A percentile compares a stretch with the other conserved stretches of the same genome.
phyloP scores from a whole-genome alignment of 2,113 vertebrate species.

The Ochotona princeps region DNA sequence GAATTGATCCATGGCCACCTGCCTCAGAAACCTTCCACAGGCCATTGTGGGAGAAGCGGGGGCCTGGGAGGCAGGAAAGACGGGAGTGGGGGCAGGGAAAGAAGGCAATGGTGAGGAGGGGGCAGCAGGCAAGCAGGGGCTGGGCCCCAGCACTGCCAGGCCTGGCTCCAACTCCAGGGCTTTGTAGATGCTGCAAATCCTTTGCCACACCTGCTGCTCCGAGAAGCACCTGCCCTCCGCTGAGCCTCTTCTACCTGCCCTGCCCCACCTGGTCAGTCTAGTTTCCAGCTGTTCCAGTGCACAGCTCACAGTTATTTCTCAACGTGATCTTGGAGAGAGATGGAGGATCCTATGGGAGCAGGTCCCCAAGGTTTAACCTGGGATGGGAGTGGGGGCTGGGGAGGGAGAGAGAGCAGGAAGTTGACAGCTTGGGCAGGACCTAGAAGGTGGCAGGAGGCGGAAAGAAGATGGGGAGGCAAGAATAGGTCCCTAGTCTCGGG shows the following conservation, averaged over 20 bases:
- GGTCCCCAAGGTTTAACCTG: neutral
- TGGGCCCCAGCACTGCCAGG: fast-evolving
- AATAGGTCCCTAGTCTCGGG: fast-evolving
- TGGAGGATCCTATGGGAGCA: neutral
- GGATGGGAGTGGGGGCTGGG: too few species aligned
- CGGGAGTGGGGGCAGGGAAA: fast-evolving
- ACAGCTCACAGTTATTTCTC: too few species aligned
- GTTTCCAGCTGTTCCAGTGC: neutral
- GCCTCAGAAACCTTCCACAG: neutral
- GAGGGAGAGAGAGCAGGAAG: too few species aligned
- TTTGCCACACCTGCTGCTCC: neutral
- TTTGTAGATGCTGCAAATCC: fast-evolving
- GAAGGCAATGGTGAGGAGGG: neutral
- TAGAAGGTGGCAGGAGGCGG: neutral
- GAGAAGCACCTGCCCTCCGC: neutral
- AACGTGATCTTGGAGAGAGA: neutral
- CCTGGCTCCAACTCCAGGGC: neutral
- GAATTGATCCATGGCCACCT: neutral
- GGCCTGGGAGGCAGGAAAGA: neutral
- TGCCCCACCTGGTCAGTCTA: fast-evolving
- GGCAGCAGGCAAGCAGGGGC: neutral
- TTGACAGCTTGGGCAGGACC: neutral
- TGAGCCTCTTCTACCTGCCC: too few species aligned
- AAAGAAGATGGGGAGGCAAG: neutral
- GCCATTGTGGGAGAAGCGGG: too few species aligned